Conservation (phyloP, 1,140 invertebrate species). For the Drosophila serrata region DNA sequence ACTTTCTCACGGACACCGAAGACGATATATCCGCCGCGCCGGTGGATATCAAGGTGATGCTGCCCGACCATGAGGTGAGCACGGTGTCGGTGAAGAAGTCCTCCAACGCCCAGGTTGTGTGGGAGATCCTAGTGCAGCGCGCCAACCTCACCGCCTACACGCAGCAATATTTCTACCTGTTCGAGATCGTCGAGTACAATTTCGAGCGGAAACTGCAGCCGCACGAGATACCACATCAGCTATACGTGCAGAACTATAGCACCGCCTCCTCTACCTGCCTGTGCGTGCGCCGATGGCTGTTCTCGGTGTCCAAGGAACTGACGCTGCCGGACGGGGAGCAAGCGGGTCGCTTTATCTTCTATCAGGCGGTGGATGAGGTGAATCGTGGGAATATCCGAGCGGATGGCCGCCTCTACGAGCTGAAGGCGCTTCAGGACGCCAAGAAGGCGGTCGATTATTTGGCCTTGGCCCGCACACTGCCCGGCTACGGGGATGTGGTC, state of each 20-base stretch:
- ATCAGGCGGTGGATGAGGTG: slow-evolving; percentile 97
- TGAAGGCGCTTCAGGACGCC: slow-evolving; percentile 97
- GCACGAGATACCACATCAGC: slow-evolving; percentile 97
- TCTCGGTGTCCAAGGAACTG: slow-evolving; percentile 91
- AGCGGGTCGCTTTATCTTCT: slow-evolving; percentile 92
- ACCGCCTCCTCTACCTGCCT: slow-evolving; percentile 99
- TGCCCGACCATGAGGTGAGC: slow-evolving; percentile 95
- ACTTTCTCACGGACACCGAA: slow-evolving; percentile 97
- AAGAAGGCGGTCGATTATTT: slow-evolving; percentile 95
- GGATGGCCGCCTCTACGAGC: slow-evolving; percentile 95
- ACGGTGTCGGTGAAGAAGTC: slow-evolving; percentile 96
- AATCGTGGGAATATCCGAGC: slow-evolving; percentile 96
- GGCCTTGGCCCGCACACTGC: slow-evolving; percentile 92
- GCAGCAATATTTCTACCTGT: slow-evolving; percentile 97
- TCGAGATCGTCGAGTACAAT: slow-evolving; percentile 99
- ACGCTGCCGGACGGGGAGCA: slow-evolving; percentile 88
- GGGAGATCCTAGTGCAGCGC: slow-evolving; percentile 94
- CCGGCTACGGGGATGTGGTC: slow-evolving; percentile 96
- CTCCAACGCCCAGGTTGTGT: slow-evolving; percentile 96
- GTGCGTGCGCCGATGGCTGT: slow-evolving; percentile 97
- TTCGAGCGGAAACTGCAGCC: slow-evolving; percentile 98
- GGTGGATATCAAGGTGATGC: slow-evolving; percentile 96
- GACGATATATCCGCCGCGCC: slow-evolving; percentile 94
- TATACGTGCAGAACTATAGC: slow-evolving; percentile 99
- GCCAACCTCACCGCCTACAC: slow-evolving; percentile 92